Evolutionary conservation across 2,113 vertebrate species (phyloP).

Genomic region (Eulacestoma nigropectus): DNA sequence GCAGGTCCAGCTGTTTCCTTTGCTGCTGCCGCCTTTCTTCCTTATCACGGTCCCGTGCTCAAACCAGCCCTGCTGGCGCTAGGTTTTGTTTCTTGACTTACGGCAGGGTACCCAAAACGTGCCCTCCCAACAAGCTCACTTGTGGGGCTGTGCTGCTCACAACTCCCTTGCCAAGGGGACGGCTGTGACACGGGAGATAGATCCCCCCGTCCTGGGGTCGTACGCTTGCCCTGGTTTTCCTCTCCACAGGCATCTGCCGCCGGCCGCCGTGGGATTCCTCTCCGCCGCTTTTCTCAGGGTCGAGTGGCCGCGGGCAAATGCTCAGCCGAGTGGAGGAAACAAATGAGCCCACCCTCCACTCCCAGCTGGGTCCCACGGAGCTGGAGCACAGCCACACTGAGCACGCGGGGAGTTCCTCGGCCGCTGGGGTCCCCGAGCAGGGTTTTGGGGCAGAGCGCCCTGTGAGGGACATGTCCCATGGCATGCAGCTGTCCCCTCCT

Average conservation of each 20-base stretch:
- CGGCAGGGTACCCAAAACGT: neutral
- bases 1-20: neutral
- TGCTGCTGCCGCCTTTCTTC: neutral
- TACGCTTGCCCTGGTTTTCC: neutral
- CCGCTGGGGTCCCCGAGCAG: rapidly evolving
- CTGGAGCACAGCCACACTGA: neutral
- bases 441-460: rapidly evolving
- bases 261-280: neutral
- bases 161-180: neutral
- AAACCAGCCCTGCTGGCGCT: neutral
- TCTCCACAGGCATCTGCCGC: neutral
- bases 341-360: neutral
- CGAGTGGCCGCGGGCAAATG: rapidly evolving
- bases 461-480: rapidly evolving
- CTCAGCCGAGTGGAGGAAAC: slow-evolving; percentile 38
- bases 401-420: rapidly evolving
- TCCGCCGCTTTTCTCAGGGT: neutral
- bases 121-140: rapidly evolving
- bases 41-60: neutral
- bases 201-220: rapidly evolving
- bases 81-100: neutral
- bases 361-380: neutral
- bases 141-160: rapidly evolving
- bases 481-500: neutral
- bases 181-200: rapidly evolving